phyloP scores from a whole-genome alignment of 1,140 invertebrate species.

The Ganaspis sp. region DNA sequence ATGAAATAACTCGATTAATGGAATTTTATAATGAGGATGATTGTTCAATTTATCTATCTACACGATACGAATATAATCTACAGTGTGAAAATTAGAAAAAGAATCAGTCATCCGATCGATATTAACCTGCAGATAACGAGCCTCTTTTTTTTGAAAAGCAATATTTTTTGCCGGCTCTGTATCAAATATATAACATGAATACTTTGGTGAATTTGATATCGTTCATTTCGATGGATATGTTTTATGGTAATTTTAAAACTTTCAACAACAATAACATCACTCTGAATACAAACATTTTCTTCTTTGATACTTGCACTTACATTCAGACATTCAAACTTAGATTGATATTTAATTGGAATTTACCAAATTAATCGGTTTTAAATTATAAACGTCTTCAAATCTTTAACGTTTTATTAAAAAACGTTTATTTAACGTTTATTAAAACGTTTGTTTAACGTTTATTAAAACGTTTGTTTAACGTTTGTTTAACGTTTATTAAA shows the following conservation, averaged over 20 bases:
- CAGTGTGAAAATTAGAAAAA: conserved; percentile 5
- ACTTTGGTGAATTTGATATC: conserved; percentile 35
- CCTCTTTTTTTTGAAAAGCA: conserved; percentile 16
- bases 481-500: too few species aligned
- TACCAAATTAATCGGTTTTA: neutral
- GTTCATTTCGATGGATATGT: conserved; percentile 53
- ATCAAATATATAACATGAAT: conserved; percentile 64
- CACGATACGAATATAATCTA: neutral
- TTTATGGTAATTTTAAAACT: conserved; percentile 50
- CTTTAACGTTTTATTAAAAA: too few species aligned
- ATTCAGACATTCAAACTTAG: conserved; percentile 10
- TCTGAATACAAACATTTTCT: conserved; percentile 1
- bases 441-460: too few species aligned
- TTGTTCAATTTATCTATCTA: neutral
- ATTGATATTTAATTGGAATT: neutral
- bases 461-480: too few species aligned
- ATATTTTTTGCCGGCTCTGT: conserved; percentile 40
- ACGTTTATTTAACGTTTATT: too few species aligned
- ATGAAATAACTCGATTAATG: neutral
- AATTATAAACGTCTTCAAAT: too few species aligned
- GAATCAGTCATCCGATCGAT: conserved; percentile 37
- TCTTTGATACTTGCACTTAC: conserved; percentile 26
- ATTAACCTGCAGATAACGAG: conserved; percentile 37
- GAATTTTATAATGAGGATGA: neutral
- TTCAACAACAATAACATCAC: conserved; percentile 47